phyloP scores from a whole-genome alignment of 2,888 invertebrate genomes.

The Watsonalla binaria region DNA sequence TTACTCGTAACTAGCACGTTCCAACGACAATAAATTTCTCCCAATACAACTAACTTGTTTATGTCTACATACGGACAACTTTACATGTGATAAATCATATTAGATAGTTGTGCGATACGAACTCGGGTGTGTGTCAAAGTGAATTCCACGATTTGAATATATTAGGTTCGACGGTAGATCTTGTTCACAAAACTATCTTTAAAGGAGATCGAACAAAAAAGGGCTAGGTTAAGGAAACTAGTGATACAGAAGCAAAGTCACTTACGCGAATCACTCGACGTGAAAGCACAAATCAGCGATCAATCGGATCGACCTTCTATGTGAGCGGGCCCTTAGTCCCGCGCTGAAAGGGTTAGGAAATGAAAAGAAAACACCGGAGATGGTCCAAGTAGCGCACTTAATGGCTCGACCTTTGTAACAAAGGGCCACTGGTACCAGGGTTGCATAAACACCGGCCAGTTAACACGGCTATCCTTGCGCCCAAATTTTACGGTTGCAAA shows the following conservation, averaged over 20 bases:
- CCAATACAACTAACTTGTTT: neutral
- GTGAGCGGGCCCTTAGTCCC: conserved; percentile 10
- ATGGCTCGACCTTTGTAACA: conserved; percentile 26
- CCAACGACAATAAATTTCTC: neutral
- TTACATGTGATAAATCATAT: neutral
- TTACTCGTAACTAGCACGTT: neutral
- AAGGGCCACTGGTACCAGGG: conserved; percentile 15
- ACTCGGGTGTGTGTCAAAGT: too few relatives aligned
- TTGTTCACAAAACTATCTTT: neutral
- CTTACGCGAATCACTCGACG: neutral
- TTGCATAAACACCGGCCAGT: conserved; percentile 19
- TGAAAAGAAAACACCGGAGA: conserved; percentile 48
- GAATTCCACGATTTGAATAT: neutral
- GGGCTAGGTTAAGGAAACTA: neutral
- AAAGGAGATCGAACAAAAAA: conserved; percentile 2
- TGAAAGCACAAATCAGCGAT: conserved; percentile 1
- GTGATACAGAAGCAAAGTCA: neutral
- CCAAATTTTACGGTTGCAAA: conserved; percentile 1
- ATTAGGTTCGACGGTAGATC: neutral
- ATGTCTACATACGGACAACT: neutral
- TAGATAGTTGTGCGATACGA: neutral
- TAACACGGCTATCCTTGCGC: conserved; percentile 3
- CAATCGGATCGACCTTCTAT: conserved; percentile 13
- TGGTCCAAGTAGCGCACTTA: conserved; percentile 28
- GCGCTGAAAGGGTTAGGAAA: conserved; percentile 25